phyloP scores from a whole-genome alignment of 2,113 vertebrate species.

The Gavia stellata region DNA sequence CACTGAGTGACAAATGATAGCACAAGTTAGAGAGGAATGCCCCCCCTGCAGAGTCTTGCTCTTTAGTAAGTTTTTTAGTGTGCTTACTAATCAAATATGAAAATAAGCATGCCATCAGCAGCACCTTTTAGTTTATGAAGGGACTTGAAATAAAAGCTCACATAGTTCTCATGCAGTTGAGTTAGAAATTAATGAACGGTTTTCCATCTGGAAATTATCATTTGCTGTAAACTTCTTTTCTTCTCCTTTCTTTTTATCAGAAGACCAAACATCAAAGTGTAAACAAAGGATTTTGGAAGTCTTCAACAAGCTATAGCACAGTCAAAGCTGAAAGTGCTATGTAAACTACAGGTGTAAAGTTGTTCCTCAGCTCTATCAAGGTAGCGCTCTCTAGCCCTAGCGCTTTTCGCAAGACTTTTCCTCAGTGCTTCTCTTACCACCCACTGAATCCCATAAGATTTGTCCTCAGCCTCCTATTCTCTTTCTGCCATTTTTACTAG shows the following conservation, averaged over 20 bases:
- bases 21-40: neutral
- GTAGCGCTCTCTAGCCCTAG: rapidly evolving
- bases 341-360: neutral
- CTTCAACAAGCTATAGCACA: neutral
- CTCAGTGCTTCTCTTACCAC: neutral
- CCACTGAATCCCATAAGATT: neutral
- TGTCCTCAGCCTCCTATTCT: neutral
- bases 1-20: conserved; percentile 13
- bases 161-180: neutral
- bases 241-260: neutral
- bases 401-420: neutral
- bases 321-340: neutral
- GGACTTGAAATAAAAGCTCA: neutral
- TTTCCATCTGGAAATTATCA: conserved; percentile 50
- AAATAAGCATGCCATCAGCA: neutral
- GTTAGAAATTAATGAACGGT: neutral
- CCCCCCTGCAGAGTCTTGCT: neutral
- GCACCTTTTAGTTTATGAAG: conserved; percentile 13
- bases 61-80: neutral
- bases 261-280: neutral
- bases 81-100: conserved; percentile 38
- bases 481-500: neutral
- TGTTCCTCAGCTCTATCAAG: neutral
- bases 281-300: neutral
- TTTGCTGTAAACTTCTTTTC: neutral